Percentiles rank a stretch among this genome's conserved stretches.
Conservation (phyloP, 1,140 invertebrate genomes). For the Cotesia typhae region DNA sequence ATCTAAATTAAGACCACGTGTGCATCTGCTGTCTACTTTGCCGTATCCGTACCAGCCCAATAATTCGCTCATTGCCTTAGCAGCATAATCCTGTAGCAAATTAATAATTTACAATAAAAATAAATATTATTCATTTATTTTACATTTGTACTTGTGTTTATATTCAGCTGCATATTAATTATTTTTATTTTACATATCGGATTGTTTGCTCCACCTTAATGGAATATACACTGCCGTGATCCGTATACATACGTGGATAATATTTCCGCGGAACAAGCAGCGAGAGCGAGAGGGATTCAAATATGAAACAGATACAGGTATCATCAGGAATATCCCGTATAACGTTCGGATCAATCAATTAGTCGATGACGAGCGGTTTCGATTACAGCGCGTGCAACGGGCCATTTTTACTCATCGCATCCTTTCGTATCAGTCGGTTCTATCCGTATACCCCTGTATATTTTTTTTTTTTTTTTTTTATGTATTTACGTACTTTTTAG, state of each 20-base stretch:
- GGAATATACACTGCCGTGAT: no score
- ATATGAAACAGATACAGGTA: conserved; percentile 51
- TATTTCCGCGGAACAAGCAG: neutral
- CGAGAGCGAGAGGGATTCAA: no score
- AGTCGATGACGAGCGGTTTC: conserved; percentile 47
- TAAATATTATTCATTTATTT: neutral
- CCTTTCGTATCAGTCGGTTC: no score
- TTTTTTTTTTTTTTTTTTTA: no score
- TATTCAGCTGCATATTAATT: neutral
- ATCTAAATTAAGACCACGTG: conserved; percentile 56
- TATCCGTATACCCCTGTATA: no score
- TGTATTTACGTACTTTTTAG: no score
- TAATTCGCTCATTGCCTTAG: conserved; percentile 89
- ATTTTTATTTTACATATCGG: neutral
- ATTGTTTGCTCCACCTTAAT: no score
- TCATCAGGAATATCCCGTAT: conserved; percentile 48
- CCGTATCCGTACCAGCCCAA: conserved; percentile 90
- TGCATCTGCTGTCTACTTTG: conserved; percentile 69
- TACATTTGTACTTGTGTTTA: neutral
- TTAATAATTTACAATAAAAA: neutral
- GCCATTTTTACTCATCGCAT: conserved; percentile 47
- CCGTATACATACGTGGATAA: conserved; percentile 7
- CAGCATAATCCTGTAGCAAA: conserved; percentile 79
- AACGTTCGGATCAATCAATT: conserved; percentile 55
- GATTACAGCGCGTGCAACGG: conserved; percentile 48